Evolutionary conservation across 2,113 vertebrate genomes (phyloP), one percentile per base, ranked within the genome.

Genomic region (Barbus barbus): DNA sequence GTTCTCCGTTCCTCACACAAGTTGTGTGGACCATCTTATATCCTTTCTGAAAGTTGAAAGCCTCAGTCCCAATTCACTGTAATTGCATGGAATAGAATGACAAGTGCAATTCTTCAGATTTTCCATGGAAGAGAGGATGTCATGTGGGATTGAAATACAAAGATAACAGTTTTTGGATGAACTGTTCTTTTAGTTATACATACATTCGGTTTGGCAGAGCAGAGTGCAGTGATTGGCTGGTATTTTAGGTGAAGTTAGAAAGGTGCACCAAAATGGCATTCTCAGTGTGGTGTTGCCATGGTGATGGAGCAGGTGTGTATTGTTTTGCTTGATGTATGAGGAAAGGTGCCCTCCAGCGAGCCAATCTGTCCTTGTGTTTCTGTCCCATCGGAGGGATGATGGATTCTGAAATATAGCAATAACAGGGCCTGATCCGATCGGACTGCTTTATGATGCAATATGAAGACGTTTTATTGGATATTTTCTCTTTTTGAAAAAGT

Each of bases 351-450:
- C 65, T 56, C 41, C 56, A 84, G 56, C 69, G 26, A 79, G 33
- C 77, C 69, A 83, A 20, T 83, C 33, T 75, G 67, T 82, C 69
- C 84, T 56, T 83, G 71, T 85, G n/a, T 67, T 72, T 60, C 63
- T 80, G 41, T 88, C 81, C 74, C 60, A 71, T 53, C 14, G 67
- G 65, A 77, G 33, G 61, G 48, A 77, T 83, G 75, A 83, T 73
- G 24, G 58, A 79, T 78, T 73, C n/a, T 71, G 33, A 79, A 20
- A 56, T 71, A 48, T 41, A 28, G 53, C 22, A 56, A 81, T 71
- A 81, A 71, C 79, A 69, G 20, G 1, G 31, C 20, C 46, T 36
- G 79, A 53, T 81, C 63, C 6, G 63, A 81, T 81, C 46, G 20
- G 63, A 53, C 65, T 36, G 28, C 63, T 71, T n/a, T 81, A 31